These are phyloP conservation scores for Ardeotis arabs DNA, from an alignment of 2,113 vertebrate species.

Conservation along the genomic window DNA sequence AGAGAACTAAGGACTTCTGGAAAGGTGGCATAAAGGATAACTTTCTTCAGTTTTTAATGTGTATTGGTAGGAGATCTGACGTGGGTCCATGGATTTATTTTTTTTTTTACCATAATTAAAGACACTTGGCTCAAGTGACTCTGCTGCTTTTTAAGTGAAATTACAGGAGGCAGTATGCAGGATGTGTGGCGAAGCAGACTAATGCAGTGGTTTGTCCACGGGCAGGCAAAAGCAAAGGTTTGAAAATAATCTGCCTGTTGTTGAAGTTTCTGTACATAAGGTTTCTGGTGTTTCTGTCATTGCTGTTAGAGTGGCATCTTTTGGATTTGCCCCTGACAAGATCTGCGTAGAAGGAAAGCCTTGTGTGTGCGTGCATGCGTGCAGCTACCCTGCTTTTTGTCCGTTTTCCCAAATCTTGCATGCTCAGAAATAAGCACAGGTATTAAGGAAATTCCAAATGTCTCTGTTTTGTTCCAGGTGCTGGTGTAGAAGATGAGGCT, in stretches of 20 bases:
- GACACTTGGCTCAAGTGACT: fast-evolving
- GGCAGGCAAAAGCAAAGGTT: neutral
- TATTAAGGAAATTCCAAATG: neutral
- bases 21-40: neutral
- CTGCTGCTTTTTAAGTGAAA: neutral
- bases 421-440: neutral
- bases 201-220: neutral
- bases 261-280: neutral
- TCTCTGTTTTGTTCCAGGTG: neutral
- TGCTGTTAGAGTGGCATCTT: neutral
- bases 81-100: neutral
- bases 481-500: slow-evolving; percentile 80
- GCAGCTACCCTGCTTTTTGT: neutral
- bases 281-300: neutral
- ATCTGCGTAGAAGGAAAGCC: neutral
- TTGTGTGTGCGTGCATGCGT: fast-evolving
- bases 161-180: neutral
- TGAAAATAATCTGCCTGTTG: neutral
- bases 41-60: neutral
- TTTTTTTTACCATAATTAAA: neutral
- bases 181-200: too few species aligned
- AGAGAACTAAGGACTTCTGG: neutral
- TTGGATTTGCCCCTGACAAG: neutral
- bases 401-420: fast-evolving
- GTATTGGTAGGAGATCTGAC: neutral